A percentile compares a stretch with the other conserved stretches of the same genome.
These are phyloP conservation scores for Capitulum mitella DNA, from an alignment of 2,888 invertebrate species.

Conservation along the genomic window DNA sequence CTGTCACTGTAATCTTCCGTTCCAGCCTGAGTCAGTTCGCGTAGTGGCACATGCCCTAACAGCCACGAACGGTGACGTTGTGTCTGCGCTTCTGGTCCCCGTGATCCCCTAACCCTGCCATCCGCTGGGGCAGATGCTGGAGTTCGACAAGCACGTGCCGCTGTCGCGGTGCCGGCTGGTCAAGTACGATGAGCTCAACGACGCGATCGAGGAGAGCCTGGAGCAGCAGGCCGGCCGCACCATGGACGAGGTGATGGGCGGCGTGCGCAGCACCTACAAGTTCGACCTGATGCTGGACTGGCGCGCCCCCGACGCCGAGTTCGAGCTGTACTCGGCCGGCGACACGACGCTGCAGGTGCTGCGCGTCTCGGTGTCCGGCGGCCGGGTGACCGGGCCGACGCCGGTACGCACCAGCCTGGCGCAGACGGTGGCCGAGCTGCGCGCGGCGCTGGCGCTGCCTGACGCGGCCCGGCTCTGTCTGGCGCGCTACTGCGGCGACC, in stretches of 20 bases:
- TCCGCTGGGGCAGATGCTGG: slow-evolving; percentile 54
- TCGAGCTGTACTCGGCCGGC: not conserved
- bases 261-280: slow-evolving; percentile 46
- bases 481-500: slow-evolving; percentile 40
- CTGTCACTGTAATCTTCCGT: no score
- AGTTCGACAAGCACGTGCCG: slow-evolving; percentile 53
- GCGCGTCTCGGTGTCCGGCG: not conserved
- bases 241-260: slow-evolving; percentile 48
- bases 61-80: no score
- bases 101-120: no score
- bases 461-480: not conserved
- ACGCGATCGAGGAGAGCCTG: slow-evolving; percentile 60
- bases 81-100: no score
- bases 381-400: slow-evolving; percentile 51
- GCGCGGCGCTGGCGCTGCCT: slow-evolving; percentile 47
- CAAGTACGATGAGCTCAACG: slow-evolving; percentile 56
- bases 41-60: no score
- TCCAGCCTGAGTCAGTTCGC: no score
- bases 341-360: not conserved
- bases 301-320: slow-evolving; percentile 47
- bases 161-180: slow-evolving; percentile 64
- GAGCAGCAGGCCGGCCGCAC: slow-evolving; percentile 52
- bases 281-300: slow-evolving; percentile 61
- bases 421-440: slow-evolving; percentile 53
- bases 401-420: slow-evolving; percentile 53